Evolutionary conservation across 2,797 vertebrate genomes (phyloP).

Genomic region (Poliocrania exsul): DNA sequence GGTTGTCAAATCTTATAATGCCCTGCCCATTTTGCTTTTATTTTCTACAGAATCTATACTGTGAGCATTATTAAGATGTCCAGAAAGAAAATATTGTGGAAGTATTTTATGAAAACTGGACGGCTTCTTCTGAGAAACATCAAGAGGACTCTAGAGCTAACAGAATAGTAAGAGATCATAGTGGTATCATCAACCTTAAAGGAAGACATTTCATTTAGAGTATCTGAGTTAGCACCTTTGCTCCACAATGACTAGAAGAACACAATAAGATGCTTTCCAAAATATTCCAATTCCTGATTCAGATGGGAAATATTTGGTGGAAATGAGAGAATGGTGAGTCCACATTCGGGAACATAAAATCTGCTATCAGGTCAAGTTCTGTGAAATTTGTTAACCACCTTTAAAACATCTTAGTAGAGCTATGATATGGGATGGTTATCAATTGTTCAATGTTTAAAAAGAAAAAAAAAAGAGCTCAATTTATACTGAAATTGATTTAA

Average conservation of each 20-base stretch:
- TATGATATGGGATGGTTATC: not conserved
- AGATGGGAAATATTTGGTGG: not conserved
- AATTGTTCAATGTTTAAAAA: not conserved
- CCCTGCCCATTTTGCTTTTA: not conserved
- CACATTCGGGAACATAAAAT: not conserved
- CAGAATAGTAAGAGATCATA: not conserved
- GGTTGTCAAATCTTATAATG: not conserved
- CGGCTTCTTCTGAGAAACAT: not conserved
- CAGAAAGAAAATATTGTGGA: not conserved
- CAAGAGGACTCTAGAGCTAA: not conserved
- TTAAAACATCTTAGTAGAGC: not conserved
- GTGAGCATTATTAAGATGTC: accelerated
- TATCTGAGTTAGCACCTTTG: not conserved
- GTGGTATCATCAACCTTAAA: not conserved
- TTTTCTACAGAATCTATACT: not conserved
- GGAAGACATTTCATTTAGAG: not conserved
- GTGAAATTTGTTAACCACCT: not conserved
- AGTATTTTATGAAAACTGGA: not conserved
- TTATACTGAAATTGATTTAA: not conserved
- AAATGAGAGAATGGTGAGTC: not conserved
- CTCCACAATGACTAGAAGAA: not conserved
- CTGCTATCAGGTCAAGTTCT: not conserved
- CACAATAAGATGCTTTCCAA: not conserved
- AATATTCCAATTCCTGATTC: not conserved
- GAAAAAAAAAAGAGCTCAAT: not conserved